Evolutionary conservation across 2,888 invertebrate genomes (phyloP), one percentile per base, ranked within the genome.

Genomic region (Epistrophe eligans): DNA sequence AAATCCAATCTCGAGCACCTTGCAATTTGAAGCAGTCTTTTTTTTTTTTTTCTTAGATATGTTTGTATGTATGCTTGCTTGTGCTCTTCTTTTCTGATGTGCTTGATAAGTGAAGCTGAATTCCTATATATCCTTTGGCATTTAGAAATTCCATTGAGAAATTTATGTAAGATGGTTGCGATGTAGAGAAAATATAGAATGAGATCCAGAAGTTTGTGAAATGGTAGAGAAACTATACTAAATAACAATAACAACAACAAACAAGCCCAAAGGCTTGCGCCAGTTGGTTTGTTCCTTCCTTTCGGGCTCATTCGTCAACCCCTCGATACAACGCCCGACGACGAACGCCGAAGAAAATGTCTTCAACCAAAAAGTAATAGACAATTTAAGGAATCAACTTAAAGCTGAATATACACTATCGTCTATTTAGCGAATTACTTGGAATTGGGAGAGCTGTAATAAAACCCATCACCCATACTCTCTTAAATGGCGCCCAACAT

Each of bases 311-410:
- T 81, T 64, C 77, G 81, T 77, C 77, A 73, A 32, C 77, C 85
- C 81, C 77, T 35, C 45, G 48, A 48, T 55, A 57, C 52, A 38
- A 40, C 48, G 9, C 35, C 13, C 48, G 9, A 50, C 19, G 28
- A 55, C 38, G 19, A n/a, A 70, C 24, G 17, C 24, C 24, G 24
- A 24, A 24, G 24, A 24, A 67, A 32, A 55, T 55, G 28, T 35
- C 32, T 79, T 71, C 87, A 79, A 83, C 79, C 83, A 79, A 83
- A 87, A 87, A 83, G 79, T 83, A 83, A 87, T 79, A 87, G 87
- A 87, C 82, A 87, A 83, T 87, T 83, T 83, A 83, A 73, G 52
- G 83, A 83, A 76, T 72, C 76, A 79, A 87, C 79, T 83, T 83
- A 83, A 79, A 79, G 87, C 74, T 76, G n/a, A 66, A 50, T 48